Base-by-base conservation (phyloP, 2,888 invertebrate genomes). In the Cancer borealis region DNA sequence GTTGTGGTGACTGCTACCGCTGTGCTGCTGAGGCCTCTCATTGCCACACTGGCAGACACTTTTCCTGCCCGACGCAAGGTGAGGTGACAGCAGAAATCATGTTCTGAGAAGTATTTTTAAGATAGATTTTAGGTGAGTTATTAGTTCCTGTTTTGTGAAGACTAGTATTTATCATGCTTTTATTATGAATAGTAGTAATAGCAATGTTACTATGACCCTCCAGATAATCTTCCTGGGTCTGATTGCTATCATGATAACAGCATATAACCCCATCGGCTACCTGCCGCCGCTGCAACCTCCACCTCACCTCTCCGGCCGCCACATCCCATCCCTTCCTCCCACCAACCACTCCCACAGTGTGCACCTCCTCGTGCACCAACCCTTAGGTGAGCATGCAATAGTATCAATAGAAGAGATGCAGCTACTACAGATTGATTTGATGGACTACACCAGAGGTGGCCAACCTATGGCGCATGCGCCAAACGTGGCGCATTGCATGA, bases 1-100 rank as follows among this genome's bases (percentile, higher is more conserved):
- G 88, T 88, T 10, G 49, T 93, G 45, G 88, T 89, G 30, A 87
- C 91, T 21, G 87, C 87, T 21, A 14, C 88, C 17, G 60, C 93
- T 14, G 88, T 95, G 10, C n/a, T 93, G 12, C 2, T 88, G 8
- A 93, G 92, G 88, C 93, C 93, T 5, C 73, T 91, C 66, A 84
- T 93, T 30, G 91, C 93, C 10, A 88, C 93, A 3, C 39, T 91
- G 21, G 91, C 87, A 3, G 93, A 93, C 47, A 49, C 91, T 12
- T 90, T 45, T 30, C 91, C 93, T 1, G 14, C 84, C n/a, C 14
- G 46, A 84, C 91, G 93, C 46, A 93, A 93, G 30, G 45, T 84
- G 84, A 84, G 84, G 30, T 14, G 10, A 39, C n/a, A 21, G 12
- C 10, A n/a, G 30, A n/a, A 14, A 14, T 39, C 5, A 8, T 26